These are phyloP conservation scores for Amblyjoppa proteus DNA, from an alignment of 2,888 invertebrate genomes.

Conservation along the genomic window DNA sequence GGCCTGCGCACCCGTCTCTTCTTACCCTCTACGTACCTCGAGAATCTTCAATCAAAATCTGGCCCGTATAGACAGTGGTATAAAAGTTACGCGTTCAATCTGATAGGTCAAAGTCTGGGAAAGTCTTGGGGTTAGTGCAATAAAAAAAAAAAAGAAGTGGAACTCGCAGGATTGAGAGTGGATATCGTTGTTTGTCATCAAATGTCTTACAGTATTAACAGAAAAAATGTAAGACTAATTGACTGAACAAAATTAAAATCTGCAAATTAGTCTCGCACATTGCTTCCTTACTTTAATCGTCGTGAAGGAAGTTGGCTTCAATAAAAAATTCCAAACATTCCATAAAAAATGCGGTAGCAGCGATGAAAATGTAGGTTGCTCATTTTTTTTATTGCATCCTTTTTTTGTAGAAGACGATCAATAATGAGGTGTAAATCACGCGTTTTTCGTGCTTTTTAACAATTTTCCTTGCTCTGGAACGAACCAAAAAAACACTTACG, in stretches of 20 bases:
- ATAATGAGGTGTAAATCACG: background rate
- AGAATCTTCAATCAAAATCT: slow-evolving; percentile 40
- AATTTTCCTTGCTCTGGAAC: background rate
- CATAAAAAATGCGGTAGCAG: background rate
- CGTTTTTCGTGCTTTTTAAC: background rate
- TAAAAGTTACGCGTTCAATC: slow-evolving; percentile 30
- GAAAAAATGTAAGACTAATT: background rate
- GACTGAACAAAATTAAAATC: background rate
- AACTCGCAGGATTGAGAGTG: slow-evolving; percentile 42
- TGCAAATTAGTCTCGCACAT: too few species aligned
- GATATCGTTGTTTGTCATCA: slow-evolving; percentile 6
- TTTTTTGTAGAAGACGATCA: background rate
- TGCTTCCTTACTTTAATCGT: too few species aligned
- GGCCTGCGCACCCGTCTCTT: slow-evolving; percentile 19
- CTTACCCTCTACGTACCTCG: background rate
- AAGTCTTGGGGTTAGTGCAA: slow-evolving; percentile 33
- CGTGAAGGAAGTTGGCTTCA: background rate
- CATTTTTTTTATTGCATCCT: background rate
- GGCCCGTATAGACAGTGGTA: slow-evolving; percentile 20
- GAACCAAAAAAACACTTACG: background rate
- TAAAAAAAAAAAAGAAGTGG: slow-evolving; percentile 31
- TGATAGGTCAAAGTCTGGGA: slow-evolving; percentile 48
- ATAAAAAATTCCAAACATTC: background rate
- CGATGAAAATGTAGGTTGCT: too few species aligned
- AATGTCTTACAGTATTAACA: background rate